These are phyloP conservation scores for Chouioia cunea DNA, from an alignment of 2,888 invertebrate genomes.

Conservation along the genomic window DNA sequence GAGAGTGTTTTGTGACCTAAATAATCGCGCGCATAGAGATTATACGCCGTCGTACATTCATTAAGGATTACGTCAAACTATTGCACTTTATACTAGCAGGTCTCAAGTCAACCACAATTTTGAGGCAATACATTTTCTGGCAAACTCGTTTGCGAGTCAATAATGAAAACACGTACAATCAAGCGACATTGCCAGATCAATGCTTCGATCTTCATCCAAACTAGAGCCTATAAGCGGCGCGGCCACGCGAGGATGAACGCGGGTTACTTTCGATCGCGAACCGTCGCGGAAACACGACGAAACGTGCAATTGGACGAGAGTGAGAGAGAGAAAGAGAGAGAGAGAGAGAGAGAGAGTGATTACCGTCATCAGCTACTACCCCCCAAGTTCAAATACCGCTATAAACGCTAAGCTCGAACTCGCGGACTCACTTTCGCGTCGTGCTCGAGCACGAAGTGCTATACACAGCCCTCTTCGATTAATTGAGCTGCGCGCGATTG, in stretches of 20 bases:
- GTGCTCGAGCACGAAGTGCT: background rate
- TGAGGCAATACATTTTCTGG: too few relatives aligned
- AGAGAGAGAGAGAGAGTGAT: slow-evolving; percentile 59
- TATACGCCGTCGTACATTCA: slow-evolving; percentile 31
- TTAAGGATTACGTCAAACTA: background rate
- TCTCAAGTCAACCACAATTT: too few relatives aligned
- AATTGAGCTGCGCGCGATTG: background rate
- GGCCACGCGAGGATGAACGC: slow-evolving; percentile 13
- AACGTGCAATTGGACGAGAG: slow-evolving; percentile 63
- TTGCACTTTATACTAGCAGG: too few relatives aligned
- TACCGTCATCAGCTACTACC: slow-evolving; percentile 61
- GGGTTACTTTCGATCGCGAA: slow-evolving; percentile 61
- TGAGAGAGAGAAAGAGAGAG: slow-evolving; percentile 57
- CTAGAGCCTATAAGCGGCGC: too few relatives aligned
- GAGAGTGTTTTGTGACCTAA: background rate
- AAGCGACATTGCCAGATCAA: too few relatives aligned
- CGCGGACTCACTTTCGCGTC: slow-evolving; percentile 58
- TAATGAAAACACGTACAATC: too few relatives aligned
- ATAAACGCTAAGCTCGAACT: slow-evolving; percentile 55
- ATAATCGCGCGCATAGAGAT: background rate
- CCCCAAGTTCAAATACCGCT: slow-evolving; percentile 63
- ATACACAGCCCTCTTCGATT: slow-evolving; percentile 27
- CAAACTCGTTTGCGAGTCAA: too few relatives aligned
- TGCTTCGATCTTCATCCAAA: too few relatives aligned
- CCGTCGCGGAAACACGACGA: slow-evolving; percentile 62